Evolutionary conservation across 2,888 invertebrate species (phyloP).

Genomic region (Acleris emargana): DNA sequence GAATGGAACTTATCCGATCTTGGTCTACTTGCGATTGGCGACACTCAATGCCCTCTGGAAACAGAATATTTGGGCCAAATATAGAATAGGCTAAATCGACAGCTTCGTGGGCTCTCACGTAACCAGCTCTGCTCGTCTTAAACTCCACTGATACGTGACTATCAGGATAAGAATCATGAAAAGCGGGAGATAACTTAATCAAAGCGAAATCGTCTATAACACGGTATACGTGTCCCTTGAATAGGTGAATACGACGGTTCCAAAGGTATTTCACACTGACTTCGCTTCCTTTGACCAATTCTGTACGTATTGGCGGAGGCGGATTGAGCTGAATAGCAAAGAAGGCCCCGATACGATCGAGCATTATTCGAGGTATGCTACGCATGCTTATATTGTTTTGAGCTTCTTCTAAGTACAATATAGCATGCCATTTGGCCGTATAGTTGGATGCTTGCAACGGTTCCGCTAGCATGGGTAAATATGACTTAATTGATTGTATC

Average conservation of each 20-base stretch:
- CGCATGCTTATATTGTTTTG: slow-evolving; percentile 86
- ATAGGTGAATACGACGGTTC: slow-evolving; percentile 67
- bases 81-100: slow-evolving; percentile 84
- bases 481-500: slow-evolving; percentile 65
- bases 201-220: slow-evolving; percentile 87
- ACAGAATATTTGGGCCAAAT: slow-evolving; percentile 87
- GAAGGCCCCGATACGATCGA: no score
- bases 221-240: slow-evolving; percentile 90
- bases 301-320: no score
- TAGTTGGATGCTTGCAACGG: slow-evolving; percentile 85
- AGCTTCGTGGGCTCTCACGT: slow-evolving; percentile 90
- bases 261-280: slow-evolving; percentile 80
- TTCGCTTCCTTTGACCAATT: slow-evolving; percentile 89
- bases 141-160: slow-evolving; percentile 92
- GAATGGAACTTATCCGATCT: slow-evolving; percentile 57
- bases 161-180: slow-evolving; percentile 89
- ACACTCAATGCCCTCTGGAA: slow-evolving; percentile 84
- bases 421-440: slow-evolving; percentile 86
- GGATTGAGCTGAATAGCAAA: no score
- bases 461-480: slow-evolving; percentile 80
- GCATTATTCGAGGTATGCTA: no score
- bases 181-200: slow-evolving; percentile 89
- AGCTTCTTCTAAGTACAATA: slow-evolving; percentile 93
- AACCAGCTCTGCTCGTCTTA: slow-evolving; percentile 84
- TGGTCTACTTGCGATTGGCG: slow-evolving; percentile 78